Percentiles rank a stretch among this genome's conserved stretches.
Evolutionary conservation across 2,797 vertebrate genomes (phyloP).

Genomic region (Chloroceryle amazona): DNA sequence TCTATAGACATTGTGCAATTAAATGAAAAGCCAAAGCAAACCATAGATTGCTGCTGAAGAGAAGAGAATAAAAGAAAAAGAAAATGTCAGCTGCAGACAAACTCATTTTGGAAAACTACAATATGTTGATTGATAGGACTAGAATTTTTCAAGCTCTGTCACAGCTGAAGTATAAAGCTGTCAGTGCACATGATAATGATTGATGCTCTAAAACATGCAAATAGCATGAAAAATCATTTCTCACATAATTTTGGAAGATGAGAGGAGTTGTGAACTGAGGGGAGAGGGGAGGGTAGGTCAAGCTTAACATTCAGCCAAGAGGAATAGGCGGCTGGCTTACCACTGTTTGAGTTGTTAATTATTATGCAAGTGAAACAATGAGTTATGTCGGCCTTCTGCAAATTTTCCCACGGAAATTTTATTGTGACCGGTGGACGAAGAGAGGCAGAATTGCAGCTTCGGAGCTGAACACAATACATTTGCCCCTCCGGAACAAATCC

Average conservation of each 20-base stretch:
- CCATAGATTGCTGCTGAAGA: constrained; percentile 31
- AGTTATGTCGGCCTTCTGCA: background rate
- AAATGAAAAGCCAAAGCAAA: constrained; percentile 57
- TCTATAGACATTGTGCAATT: constrained; percentile 24
- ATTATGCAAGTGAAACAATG: constrained; percentile 52
- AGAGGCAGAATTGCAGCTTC: background rate
- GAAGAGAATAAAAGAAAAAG: constrained; percentile 55
- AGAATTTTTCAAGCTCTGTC: constrained; percentile 78
- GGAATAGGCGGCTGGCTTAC: constrained; percentile 31
- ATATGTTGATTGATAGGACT: constrained; percentile 74
- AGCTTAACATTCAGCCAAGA: constrained; percentile 61
- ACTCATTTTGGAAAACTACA: constrained; percentile 68
- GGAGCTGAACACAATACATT: background rate
- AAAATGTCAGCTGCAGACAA: constrained; percentile 59
- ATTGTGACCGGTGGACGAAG: background rate
- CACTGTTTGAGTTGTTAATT: constrained; percentile 60
- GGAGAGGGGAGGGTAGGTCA: constrained; percentile 58
- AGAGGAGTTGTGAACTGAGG: constrained; percentile 71
- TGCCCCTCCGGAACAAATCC: background rate
- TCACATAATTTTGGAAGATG: constrained; percentile 76
- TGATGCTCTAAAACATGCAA: constrained; percentile 78
- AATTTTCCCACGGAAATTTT: constrained; percentile 39
- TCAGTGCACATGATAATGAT: constrained; percentile 76
- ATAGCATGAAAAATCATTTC: constrained; percentile 75
- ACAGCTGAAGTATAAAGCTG: constrained; percentile 77